Percentiles rank a stretch among this genome's conserved stretches.
These are phyloP conservation scores for Caradrina clavipalpis DNA, from an alignment of 2,888 invertebrate genomes.

Conservation along the genomic window DNA sequence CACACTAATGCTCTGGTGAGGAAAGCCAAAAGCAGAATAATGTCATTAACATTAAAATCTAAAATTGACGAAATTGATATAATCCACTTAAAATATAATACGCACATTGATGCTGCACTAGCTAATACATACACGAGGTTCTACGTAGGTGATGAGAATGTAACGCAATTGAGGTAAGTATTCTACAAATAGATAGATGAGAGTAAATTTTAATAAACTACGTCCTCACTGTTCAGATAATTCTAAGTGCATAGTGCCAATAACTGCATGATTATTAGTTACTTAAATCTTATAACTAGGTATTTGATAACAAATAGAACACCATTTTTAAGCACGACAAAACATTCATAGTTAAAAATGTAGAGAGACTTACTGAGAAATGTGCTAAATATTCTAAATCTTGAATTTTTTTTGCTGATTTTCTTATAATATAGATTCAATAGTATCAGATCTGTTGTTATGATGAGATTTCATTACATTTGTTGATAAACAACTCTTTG, in stretches of 20 bases:
- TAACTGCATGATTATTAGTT: conserved; percentile 89
- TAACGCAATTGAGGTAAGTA: conserved; percentile 67
- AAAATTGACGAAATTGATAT: conserved; percentile 91
- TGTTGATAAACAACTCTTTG: conserved; percentile 73
- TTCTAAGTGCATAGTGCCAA: conserved; percentile 87
- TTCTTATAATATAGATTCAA: conserved; percentile 82
- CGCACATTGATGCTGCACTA: conserved; percentile 70
- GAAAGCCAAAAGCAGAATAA: conserved; percentile 80
- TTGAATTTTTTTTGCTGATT: conserved; percentile 82
- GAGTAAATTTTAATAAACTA: conserved; percentile 71
- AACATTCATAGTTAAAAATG: conserved; percentile 91
- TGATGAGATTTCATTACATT: conserved; percentile 80
- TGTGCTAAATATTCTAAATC: conserved; percentile 91
- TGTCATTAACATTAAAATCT: conserved; percentile 85
- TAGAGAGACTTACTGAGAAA: conserved; percentile 91
- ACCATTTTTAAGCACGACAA: conserved; percentile 91
- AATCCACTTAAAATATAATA: conserved; percentile 87
- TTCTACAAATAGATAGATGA: conserved; percentile 69
- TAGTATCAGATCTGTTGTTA: conserved; percentile 86
- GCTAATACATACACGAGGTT: conserved; percentile 65
- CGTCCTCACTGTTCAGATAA: conserved; percentile 68
- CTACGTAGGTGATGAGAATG: conserved; percentile 69
- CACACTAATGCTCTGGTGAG: conserved; percentile 62
- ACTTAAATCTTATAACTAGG: conserved; percentile 89
- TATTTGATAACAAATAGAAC: conserved; percentile 92